Percentiles rank a stretch among this genome's conserved stretches.
These are phyloP conservation scores for Catocala fraxini DNA, from an alignment of 2,888 invertebrate genomes.

Conservation along the genomic window DNA sequence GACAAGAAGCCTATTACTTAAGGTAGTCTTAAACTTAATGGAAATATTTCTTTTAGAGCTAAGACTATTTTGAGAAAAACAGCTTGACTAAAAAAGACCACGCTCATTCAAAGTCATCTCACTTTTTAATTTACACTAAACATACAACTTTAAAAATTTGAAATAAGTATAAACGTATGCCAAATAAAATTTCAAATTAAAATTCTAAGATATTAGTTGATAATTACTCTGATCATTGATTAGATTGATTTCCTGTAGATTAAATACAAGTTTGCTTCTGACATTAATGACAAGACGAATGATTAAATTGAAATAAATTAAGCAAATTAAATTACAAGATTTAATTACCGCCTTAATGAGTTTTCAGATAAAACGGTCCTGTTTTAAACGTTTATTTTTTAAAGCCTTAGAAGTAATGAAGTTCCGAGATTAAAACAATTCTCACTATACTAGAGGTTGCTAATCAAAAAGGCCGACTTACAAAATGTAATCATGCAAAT, in stretches of 20 bases:
- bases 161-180: not conserved
- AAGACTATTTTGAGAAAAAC: no score
- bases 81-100: no score
- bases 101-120: no score
- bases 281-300: conserved; percentile 8
- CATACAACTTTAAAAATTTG: not conserved
- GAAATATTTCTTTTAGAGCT: no score
- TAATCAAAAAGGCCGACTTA: conserved; percentile 64
- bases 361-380: conserved; percentile 46
- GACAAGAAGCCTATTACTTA: no score
- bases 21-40: no score
- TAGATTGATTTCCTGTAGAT: conserved; percentile 13
- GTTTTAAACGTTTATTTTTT: conserved; percentile 40
- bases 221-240: conserved; percentile 14
- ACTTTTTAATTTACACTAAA: no score
- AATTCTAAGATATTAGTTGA: not conserved
- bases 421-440: conserved; percentile 61
- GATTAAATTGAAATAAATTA: conserved; percentile 37
- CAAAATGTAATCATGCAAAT: conserved; percentile 21
- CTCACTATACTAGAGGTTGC: conserved; percentile 56
- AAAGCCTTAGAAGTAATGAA: conserved; percentile 41
- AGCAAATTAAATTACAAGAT: conserved; percentile 41
- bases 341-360: conserved; percentile 51
- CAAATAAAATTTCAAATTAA: not conserved
- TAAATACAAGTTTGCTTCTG: conserved; percentile 14